Percentiles rank a stretch among this genome's conserved stretches.
phyloP scores from a whole-genome alignment of 1,140 invertebrate species.

The Armadillidium nasatum region DNA sequence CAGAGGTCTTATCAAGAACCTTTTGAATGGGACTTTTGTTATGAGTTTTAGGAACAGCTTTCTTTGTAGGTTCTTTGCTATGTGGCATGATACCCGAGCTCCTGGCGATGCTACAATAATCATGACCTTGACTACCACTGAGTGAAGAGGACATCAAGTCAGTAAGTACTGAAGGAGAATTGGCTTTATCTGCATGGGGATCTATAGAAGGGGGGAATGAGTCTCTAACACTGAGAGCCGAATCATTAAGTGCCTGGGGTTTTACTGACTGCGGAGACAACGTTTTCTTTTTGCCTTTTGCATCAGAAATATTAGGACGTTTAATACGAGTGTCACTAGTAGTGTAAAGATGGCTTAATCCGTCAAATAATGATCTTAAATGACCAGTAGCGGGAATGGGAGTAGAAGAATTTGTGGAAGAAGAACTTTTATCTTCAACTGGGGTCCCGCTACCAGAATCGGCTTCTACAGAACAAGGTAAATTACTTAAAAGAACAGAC shows the following conservation, averaged over 20 bases:
- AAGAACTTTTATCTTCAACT: slow-evolving; percentile 42
- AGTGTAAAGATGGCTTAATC: slow-evolving; percentile 76
- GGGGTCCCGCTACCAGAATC: slow-evolving; percentile 44
- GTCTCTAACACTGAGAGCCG: neutral
- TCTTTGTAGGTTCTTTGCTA: neutral
- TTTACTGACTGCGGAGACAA: slow-evolving; percentile 12
- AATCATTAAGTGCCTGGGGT: neutral
- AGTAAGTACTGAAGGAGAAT: too few species aligned
- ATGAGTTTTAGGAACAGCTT: neutral
- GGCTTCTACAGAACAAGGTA: slow-evolving; percentile 38
- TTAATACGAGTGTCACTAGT: slow-evolving; percentile 58
- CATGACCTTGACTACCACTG: too few species aligned
- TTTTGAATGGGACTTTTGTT: neutral
- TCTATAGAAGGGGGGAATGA: too few species aligned
- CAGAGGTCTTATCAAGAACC: slow-evolving; percentile 23
- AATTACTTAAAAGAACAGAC: slow-evolving; percentile 29
- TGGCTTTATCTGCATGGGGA: too few species aligned
- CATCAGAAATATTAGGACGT: slow-evolving; percentile 48
- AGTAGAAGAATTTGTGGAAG: slow-evolving; percentile 46
- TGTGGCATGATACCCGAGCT: neutral
- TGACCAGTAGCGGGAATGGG: slow-evolving; percentile 53
- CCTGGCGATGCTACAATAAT: neutral
- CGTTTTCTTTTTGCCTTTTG: slow-evolving; percentile 28
- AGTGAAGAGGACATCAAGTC: too few species aligned
- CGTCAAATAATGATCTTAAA: slow-evolving; percentile 72